phyloP scores from a whole-genome alignment of 2,797 vertebrate species.

The Pseudochaenichthys georgianus region DNA sequence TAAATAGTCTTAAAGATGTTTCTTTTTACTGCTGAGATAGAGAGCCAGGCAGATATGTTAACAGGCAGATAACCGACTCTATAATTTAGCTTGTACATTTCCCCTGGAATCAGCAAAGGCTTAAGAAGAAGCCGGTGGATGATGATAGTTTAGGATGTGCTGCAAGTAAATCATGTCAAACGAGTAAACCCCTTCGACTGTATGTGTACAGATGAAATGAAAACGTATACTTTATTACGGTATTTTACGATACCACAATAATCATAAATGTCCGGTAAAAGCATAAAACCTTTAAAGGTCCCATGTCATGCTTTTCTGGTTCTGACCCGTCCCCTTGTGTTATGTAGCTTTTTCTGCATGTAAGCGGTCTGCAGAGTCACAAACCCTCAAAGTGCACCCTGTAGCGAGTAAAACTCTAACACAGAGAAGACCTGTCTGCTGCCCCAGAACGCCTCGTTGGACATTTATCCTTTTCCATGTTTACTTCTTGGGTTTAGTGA shows the following conservation, averaged over 20 bases:
- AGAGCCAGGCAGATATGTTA: neutral
- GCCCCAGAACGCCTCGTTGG: no score
- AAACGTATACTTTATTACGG: neutral
- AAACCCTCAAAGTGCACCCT: no score
- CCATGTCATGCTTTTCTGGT: no score
- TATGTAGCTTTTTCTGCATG: no score
- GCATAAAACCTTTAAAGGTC: neutral
- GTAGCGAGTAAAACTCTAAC: no score
- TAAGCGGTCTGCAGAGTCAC: no score
- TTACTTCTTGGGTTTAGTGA: no score
- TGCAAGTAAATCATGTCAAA: neutral
- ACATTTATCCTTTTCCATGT: no score
- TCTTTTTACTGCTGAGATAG: neutral
- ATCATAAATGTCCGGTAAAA: neutral
- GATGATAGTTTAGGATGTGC: neutral
- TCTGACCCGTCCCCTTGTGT: no score
- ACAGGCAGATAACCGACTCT: neutral
- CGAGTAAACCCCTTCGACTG: neutral
- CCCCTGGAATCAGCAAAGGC: neutral
- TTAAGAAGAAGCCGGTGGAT: neutral
- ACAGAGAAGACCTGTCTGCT: no score
- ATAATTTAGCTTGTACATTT: conserved; percentile 16
- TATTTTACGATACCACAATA: neutral
- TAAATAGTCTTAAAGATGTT: neutral
- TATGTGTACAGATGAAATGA: neutral